These are phyloP conservation scores for Doryteuthis pealeii DNA, from an alignment of 1,140 invertebrate species.

Conservation along the genomic window DNA sequence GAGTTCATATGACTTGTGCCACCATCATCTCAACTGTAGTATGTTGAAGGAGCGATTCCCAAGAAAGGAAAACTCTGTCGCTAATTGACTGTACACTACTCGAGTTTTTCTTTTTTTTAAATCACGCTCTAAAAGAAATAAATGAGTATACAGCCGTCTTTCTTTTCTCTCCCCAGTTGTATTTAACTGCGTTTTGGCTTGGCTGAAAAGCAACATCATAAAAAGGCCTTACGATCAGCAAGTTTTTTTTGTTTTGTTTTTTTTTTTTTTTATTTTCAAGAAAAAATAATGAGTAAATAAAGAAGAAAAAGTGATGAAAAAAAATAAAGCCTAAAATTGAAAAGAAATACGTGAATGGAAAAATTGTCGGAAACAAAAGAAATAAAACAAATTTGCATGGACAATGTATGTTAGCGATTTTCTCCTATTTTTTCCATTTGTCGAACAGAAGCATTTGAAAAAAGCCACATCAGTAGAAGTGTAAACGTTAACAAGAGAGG, in stretches of 20 bases:
- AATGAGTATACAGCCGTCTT: background rate
- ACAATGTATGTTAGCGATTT: background rate
- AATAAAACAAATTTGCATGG: constrained; percentile 1
- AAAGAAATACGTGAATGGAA: background rate
- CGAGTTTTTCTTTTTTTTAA: background rate
- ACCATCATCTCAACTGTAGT: constrained; percentile 9
- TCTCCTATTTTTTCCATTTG: background rate
- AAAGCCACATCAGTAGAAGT: constrained; percentile 7
- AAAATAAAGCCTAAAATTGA: background rate
- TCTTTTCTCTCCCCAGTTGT: background rate
- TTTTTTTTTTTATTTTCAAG: too few species aligned
- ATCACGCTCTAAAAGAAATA: constrained; percentile 3
- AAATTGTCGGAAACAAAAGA: background rate
- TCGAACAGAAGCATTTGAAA: background rate
- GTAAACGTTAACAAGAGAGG: background rate
- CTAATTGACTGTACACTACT: constrained; percentile 7
- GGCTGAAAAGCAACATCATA: constrained; percentile 1
- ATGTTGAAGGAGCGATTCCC: background rate
- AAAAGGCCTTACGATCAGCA: constrained; percentile 6
- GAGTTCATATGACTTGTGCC: background rate
- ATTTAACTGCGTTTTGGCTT: background rate
- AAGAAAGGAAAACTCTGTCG: constrained; percentile 3
- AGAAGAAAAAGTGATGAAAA: background rate
- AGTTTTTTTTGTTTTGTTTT: background rate
- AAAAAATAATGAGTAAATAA: background rate